These are phyloP conservation scores for Carcina quercana DNA, from an alignment of 2,888 invertebrate species.

Conservation along the genomic window DNA sequence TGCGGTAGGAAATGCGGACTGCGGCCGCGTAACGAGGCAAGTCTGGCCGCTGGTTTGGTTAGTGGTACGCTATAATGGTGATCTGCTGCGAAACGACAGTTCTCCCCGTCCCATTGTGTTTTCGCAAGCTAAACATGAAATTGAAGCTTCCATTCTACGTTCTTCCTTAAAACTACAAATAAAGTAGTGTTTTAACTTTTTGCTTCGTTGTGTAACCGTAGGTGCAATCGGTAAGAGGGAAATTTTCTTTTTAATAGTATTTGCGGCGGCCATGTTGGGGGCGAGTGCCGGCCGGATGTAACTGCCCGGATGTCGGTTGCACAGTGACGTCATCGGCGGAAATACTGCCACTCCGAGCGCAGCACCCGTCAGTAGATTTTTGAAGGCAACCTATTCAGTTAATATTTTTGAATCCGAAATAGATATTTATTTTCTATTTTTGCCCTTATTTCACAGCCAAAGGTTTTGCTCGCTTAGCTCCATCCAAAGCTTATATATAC, in stretches of 20 bases:
- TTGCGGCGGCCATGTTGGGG: background rate
- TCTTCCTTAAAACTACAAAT: no score
- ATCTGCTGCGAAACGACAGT: no score
- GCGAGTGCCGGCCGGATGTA: conserved; percentile 2
- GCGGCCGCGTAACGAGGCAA: background rate
- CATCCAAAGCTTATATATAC: no score
- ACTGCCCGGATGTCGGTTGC: conserved; percentile 3
- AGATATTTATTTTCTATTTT: background rate
- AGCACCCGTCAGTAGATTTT: background rate
- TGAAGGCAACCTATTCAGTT: background rate
- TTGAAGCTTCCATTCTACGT: no score
- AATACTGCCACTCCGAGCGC: conserved; percentile 3
- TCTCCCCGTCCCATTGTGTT: no score
- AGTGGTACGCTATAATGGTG: background rate
- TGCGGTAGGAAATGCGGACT: background rate
- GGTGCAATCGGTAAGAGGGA: background rate
- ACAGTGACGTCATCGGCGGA: conserved; percentile 1
- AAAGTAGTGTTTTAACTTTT: no score
- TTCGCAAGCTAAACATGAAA: no score
- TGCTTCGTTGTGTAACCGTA: no score
- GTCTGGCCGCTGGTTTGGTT: background rate
- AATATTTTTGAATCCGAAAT: background rate
- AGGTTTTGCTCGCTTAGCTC: background rate
- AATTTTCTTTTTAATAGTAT: background rate
- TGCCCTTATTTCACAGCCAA: background rate